These are phyloP conservation scores for Drosophila monieri DNA, from an alignment of 2,888 invertebrate species.

Conservation along the genomic window DNA sequence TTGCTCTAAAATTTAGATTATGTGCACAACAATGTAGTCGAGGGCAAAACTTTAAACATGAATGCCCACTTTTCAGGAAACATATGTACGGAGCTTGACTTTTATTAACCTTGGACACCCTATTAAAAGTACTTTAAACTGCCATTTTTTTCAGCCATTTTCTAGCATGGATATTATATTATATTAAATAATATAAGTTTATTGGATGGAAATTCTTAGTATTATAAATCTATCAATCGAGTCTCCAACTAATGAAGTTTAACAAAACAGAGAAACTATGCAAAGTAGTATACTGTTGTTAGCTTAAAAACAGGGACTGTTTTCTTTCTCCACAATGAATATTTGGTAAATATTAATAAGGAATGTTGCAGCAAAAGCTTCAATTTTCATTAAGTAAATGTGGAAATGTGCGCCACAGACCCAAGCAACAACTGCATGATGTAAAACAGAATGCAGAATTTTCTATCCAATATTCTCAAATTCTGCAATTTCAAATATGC, in stretches of 20 bases:
- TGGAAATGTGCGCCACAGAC: neutral
- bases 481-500: slow-evolving; percentile 31
- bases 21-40: slow-evolving; percentile 60
- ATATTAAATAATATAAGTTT: no score
- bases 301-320: neutral
- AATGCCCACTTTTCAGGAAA: slow-evolving; percentile 4
- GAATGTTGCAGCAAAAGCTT: neutral
- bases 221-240: no score
- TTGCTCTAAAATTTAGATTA: slow-evolving; percentile 36
- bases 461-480: slow-evolving; percentile 25
- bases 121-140: neutral
- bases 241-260: no score
- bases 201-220: no score
- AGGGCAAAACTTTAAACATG: slow-evolving; percentile 53
- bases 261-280: neutral
- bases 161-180: neutral
- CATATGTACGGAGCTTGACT: slow-evolving; percentile 24
- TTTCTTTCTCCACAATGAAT: neutral
- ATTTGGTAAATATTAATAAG: neutral
- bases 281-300: neutral
- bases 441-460: neutral
- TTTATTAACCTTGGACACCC: slow-evolving; percentile 24
- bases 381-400: slow-evolving; percentile 4
- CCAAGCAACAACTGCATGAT: neutral
- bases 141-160: neutral